Percentiles rank a stretch among this genome's conserved stretches.
phyloP scores from a whole-genome alignment of 1,140 invertebrate genomes.

The Papilio glaucus region DNA sequence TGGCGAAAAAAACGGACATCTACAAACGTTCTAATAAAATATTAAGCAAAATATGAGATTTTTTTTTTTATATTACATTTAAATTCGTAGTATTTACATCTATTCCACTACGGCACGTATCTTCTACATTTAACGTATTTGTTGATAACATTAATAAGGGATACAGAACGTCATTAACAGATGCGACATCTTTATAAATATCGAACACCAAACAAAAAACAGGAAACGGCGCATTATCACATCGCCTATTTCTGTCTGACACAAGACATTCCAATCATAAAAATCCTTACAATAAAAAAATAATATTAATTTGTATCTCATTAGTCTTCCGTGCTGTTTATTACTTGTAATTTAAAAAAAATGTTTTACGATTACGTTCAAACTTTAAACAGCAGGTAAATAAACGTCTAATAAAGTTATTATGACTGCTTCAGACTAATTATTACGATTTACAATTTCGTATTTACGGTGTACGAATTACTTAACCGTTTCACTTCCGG shows the following conservation, averaged over 20 bases:
- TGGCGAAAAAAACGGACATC: too few relatives aligned
- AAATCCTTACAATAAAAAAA: slow-evolving; percentile 1
- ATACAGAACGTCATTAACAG: not conserved
- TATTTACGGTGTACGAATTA: not conserved
- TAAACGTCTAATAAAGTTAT: slow-evolving; percentile 13
- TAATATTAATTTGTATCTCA: too few relatives aligned
- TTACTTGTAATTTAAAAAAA: too few relatives aligned
- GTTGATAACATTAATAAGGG: not conserved
- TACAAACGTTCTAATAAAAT: too few relatives aligned
- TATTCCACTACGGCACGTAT: not conserved
- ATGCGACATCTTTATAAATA: not conserved
- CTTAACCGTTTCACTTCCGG: not conserved
- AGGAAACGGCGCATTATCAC: not conserved
- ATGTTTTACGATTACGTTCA: not conserved
- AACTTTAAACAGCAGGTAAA: not conserved
- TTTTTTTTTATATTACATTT: not conserved
- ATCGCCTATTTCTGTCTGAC: not conserved
- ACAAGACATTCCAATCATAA: not conserved
- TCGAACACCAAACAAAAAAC: not conserved
- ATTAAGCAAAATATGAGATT: too few relatives aligned
- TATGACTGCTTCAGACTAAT: not conserved
- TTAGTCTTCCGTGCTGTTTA: too few relatives aligned
- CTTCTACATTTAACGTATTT: not conserved
- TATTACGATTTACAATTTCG: not conserved
- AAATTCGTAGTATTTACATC: too few relatives aligned